A percentile compares a stretch with the other conserved stretches of the same genome.
These are phyloP conservation scores for Cuculus canorus DNA, from an alignment of 2,797 vertebrate species.

Conservation along the genomic window DNA sequence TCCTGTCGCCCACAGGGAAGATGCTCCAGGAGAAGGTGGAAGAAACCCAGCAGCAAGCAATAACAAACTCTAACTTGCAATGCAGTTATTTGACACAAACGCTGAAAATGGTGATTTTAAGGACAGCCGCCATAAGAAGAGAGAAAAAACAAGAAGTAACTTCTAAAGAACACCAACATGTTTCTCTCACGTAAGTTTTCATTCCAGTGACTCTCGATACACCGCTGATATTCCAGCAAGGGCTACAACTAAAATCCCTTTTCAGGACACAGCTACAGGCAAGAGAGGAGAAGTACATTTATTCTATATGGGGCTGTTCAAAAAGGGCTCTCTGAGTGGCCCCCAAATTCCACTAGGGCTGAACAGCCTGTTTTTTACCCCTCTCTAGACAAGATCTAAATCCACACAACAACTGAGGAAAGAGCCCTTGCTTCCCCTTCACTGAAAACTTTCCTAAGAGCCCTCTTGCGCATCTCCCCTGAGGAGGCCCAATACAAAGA, in stretches of 20 bases:
- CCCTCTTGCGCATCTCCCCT: neutral
- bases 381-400: neutral
- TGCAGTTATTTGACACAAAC: neutral
- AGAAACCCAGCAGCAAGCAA: neutral
- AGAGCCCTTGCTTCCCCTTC: neutral
- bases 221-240: neutral
- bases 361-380: neutral
- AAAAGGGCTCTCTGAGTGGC: neutral
- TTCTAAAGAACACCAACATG: neutral
- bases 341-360: neutral
- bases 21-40: neutral
- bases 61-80: neutral
- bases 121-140: neutral
- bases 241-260: conserved; percentile 22
- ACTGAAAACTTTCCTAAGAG: neutral
- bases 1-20: neutral
- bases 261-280: neutral
- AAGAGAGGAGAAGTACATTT: conserved; percentile 1
- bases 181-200: neutral
- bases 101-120: neutral
- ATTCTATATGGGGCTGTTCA: neutral
- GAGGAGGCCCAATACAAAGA: neutral
- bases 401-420: neutral
- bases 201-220: neutral
- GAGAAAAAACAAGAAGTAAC: neutral